Base-by-base conservation (phyloP, 1,140 invertebrate species). In the Drosophila punjabiensis region DNA sequence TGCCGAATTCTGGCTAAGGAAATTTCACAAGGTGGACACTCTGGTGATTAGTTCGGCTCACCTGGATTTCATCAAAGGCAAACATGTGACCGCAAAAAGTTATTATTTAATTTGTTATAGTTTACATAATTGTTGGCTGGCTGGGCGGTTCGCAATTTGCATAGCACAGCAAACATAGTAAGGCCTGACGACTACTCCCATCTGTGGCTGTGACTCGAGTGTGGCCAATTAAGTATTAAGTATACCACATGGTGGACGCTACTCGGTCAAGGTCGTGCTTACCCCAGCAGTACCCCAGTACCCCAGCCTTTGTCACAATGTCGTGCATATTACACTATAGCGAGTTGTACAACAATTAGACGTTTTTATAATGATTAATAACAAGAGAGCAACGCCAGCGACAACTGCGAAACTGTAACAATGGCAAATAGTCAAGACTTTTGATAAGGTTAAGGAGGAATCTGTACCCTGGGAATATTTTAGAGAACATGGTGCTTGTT, bases 211-310 rank as follows among this genome's bases (percentile, higher is more conserved):
- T 28, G 48, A 69, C 56, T 77, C 65, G 41, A 75, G 76, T 82
- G 80, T 74, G 68, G 55, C 70, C 70, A 74, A 74, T 74, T 74
- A 74, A 73, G 37, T 74, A 89, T 81, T 90, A 88, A 84, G 85
- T 89, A 81, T 84, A 76, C 85, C 85, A 85, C 85, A 88, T 69
- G 81, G 70, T 89, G 85, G 81, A 79, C 85, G 74, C 60, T 20
- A 79, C 37, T 39, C 81, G 85, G 85, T 89, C 85, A 88, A 90
- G 85, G 85, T 85, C 86, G 66, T 69, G 41, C 59, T 71, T 79
- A 61, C 41, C 69, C 56, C 69, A 59, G 64, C 69, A 59, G 64
- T 43, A 45, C 18, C 14, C 45, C n/a, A 47, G 45, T 30, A 30
- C 50, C 28, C 30, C 50, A 53, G 28, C 50, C 69, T 45, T 66